These are phyloP conservation scores for Chlorops oryzae DNA, from an alignment of 1,140 invertebrate species.

Conservation along the genomic window DNA sequence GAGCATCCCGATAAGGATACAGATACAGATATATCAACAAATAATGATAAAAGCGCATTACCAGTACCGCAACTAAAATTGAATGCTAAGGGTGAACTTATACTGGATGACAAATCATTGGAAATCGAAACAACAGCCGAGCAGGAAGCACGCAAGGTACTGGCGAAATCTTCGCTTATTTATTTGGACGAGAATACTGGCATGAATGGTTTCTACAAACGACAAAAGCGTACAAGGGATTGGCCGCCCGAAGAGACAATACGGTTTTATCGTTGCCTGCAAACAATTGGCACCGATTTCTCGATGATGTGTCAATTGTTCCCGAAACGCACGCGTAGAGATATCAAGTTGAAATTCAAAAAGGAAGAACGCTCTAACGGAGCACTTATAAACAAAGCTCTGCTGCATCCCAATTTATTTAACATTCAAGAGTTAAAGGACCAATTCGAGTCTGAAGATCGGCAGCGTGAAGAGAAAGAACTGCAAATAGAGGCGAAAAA, in stretches of 20 bases:
- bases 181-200: constrained; percentile 58
- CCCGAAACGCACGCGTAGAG: constrained; percentile 65
- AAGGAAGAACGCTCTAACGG: constrained; percentile 50
- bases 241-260: constrained; percentile 69
- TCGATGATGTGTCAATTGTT: constrained; percentile 80
- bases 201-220: constrained; percentile 60
- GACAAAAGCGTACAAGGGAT: constrained; percentile 56
- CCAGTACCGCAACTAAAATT: constrained; percentile 83
- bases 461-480: constrained; percentile 29
- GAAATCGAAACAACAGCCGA: constrained; percentile 69
- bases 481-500: constrained; percentile 29
- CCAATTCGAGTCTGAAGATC: constrained; percentile 46
- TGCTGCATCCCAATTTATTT: constrained; percentile 49
- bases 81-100: constrained; percentile 77
- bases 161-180: constrained; percentile 60
- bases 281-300: constrained; percentile 83
- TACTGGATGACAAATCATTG: constrained; percentile 80
- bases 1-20: constrained; percentile 16
- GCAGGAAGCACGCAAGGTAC: constrained; percentile 55
- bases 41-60: constrained; percentile 23
- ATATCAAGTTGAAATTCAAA: constrained; percentile 66
- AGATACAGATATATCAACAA: neutral
- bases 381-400: constrained; percentile 47
- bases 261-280: constrained; percentile 82
- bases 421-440: constrained; percentile 49